Percentiles rank a stretch among this genome's conserved stretches.
Evolutionary conservation across 2,797 vertebrate species (phyloP).

Genomic region (Microctenopoma steveboyesi): DNA sequence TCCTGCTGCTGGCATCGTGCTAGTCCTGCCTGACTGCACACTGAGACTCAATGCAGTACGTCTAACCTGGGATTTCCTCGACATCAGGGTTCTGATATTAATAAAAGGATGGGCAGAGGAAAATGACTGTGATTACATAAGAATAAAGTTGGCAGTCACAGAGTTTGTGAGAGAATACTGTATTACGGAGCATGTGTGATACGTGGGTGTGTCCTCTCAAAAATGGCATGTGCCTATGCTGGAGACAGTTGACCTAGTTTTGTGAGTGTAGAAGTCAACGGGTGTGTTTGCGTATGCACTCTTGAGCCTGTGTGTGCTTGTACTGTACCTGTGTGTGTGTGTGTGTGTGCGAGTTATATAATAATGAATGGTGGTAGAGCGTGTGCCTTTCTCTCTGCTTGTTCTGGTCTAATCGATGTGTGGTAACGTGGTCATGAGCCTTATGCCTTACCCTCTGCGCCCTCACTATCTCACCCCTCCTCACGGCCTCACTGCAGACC

Average conservation of each 20-base stretch:
- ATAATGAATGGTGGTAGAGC: conserved; percentile 37
- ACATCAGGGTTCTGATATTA: conserved; percentile 9
- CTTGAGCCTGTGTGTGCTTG: conserved; percentile 44
- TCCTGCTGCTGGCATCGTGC: conserved; percentile 8
- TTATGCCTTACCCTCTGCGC: conserved; percentile 29
- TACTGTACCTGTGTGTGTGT: conserved; percentile 50
- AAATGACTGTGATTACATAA: conserved; percentile 65
- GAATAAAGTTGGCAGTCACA: conserved; percentile 27
- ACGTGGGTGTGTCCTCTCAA: conserved; percentile 61
- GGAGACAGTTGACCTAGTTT: conserved; percentile 72
- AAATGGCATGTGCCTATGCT: conserved; percentile 64
- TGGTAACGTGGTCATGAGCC: conserved; percentile 53
- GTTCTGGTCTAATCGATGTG: conserved; percentile 43
- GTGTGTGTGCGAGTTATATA: conserved; percentile 67
- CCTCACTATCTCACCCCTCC: conserved; percentile 8
- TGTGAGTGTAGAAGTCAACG: conserved; percentile 62
- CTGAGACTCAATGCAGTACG: conserved; percentile 4
- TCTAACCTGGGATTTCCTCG: conserved; percentile 38
- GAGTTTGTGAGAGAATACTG: conserved; percentile 51
- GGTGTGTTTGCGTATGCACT: conserved; percentile 49
- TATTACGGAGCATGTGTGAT: conserved; percentile 51
- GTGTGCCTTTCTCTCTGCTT: conserved; percentile 44
- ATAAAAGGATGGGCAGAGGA: conserved; percentile 22
- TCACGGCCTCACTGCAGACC: background rate
- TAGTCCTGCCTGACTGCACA: background rate